Base-by-base conservation (phyloP, 2,113 vertebrate species). In the Nannobrachium achirus region DNA sequence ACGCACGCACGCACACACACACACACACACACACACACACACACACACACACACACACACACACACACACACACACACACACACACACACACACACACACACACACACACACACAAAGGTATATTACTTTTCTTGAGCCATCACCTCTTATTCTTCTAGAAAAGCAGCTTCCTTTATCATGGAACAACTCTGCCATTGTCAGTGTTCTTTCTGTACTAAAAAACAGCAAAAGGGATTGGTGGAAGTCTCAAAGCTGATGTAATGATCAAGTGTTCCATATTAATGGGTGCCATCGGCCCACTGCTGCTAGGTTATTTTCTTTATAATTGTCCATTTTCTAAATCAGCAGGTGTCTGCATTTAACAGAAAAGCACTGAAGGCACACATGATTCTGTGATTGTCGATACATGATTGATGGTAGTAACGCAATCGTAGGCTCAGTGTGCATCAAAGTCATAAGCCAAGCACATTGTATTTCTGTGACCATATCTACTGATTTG, bases 121-220 rank as follows among this genome's bases (percentile, higher is more conserved):
- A 13, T 46, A 68, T 69, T 63, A 72, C 71, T 69, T 60, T 70
- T 48, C 45, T 48, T 56, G 48, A 61, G 49, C 66, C 50, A 60
- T 58, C 56, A 63, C 63, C 59, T 16, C 44, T 42, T 68, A 69
- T 79, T 73, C 56, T 56, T 86, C 81, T 73, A 33, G n/a, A n/a
- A n/a, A 80, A 74, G 76, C 76, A 75, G 84, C 64, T 89, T 82
- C 78, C 63, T 86, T 88, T 85, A 81, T 66, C 63, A 72, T 71
- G 46, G 33, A 85, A 82, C 71, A 86, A 85, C 76, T 78, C 71
- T 11, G 53, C 65, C 70, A 56, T 69, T 25, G 76, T 66, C 57
- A 66, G 75, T 57, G 45, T 76, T 55, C 60, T 73, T 76, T 55
- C 60, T 73, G 66, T 71, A 75, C 68, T 76, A 77, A 77, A 79